Base-by-base conservation (phyloP, 2,113 vertebrate genomes). In the Salminus brasiliensis region DNA sequence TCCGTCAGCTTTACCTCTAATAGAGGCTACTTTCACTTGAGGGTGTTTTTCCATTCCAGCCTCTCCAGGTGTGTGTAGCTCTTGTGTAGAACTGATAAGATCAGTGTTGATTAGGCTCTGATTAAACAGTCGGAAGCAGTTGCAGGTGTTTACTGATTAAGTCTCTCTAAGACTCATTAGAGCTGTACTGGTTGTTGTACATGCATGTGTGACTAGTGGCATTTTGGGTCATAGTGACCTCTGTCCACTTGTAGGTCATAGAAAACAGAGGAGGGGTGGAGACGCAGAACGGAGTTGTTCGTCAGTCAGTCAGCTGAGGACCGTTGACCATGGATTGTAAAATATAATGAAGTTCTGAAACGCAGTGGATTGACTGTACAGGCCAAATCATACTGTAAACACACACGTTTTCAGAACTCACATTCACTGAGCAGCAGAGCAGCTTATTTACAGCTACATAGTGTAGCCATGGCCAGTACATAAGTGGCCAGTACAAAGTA, bases 131-230 rank as follows among this genome's bases (percentile, higher is more conserved):
- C 23, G 8, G 8, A 36, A 21, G 60, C 18, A 65, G 60, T 36
- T 62, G 59, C 18, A 62, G 27, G 27, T 62, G 59, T 32, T 32
- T 65, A 32, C 25, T 63, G 47, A 63, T 65, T 57, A 63, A 47
- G 59, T 63, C 60, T 52, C 43, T 66, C 23, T 41, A 52, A 36
- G 29, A 62, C 25, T 27, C n/a, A 49, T 76, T 67, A 55, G 45
- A 49, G 25, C 47, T 25, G 47, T 45, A 78, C 45, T 78, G 62
- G 11, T 53, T n/a, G 62, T 70, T 15, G 53, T 62, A 66, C 67
- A 68, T 21, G 23, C 23, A 30, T 27, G 34, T 1, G 32, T 9
- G 11, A 10, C 21, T n/a, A 55, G 52, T 11, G 9, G n/a, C 60
- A n/a, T 9, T 36, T n/a, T 36, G 60, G 60, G 60, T 65, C 30